phyloP scores from a whole-genome alignment of 1,140 invertebrate species.

The Ips typographus region DNA sequence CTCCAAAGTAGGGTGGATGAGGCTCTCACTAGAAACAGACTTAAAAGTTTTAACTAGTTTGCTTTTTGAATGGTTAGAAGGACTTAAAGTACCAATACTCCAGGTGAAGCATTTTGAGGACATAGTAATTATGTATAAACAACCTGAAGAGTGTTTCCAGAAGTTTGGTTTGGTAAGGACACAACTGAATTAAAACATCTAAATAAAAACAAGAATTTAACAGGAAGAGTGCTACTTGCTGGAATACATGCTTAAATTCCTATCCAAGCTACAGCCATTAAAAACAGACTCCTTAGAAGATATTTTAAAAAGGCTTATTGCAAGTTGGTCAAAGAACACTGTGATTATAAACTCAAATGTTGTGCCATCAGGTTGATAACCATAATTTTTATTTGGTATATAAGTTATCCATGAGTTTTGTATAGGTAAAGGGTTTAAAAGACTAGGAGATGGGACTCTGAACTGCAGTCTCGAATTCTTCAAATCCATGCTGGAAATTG shows the following conservation, averaged over 20 bases:
- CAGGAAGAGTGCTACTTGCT: slow-evolving; percentile 66
- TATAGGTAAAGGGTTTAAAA: slow-evolving; percentile 46
- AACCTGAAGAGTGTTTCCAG: slow-evolving; percentile 62
- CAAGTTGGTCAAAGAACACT: slow-evolving; percentile 66
- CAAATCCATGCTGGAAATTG: slow-evolving; percentile 36
- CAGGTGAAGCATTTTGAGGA: slow-evolving; percentile 67
- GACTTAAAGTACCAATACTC: slow-evolving; percentile 66
- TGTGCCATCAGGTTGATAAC: slow-evolving; percentile 53
- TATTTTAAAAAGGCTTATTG: slow-evolving; percentile 63
- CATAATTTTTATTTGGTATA: slow-evolving; percentile 14
- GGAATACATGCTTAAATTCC: slow-evolving; percentile 73
- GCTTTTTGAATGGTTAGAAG: slow-evolving; percentile 71
- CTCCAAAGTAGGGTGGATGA: slow-evolving; percentile 66
- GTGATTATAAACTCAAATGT: slow-evolving; percentile 58
- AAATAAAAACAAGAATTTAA: slow-evolving; percentile 39
- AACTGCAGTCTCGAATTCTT: slow-evolving; percentile 44
- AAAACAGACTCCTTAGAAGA: slow-evolving; percentile 56
- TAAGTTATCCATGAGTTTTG: slow-evolving; percentile 13
- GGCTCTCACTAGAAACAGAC: slow-evolving; percentile 66
- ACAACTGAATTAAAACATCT: neutral
- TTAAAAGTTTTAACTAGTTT: slow-evolving; percentile 62
- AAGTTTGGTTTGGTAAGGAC: slow-evolving; percentile 62
- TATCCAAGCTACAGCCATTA: slow-evolving; percentile 66
- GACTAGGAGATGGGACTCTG: slow-evolving; percentile 47
- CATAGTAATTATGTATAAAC: slow-evolving; percentile 63